Evolutionary conservation across 2,113 vertebrate species (phyloP).

Genomic region (Rhadina sibilatrix): DNA sequence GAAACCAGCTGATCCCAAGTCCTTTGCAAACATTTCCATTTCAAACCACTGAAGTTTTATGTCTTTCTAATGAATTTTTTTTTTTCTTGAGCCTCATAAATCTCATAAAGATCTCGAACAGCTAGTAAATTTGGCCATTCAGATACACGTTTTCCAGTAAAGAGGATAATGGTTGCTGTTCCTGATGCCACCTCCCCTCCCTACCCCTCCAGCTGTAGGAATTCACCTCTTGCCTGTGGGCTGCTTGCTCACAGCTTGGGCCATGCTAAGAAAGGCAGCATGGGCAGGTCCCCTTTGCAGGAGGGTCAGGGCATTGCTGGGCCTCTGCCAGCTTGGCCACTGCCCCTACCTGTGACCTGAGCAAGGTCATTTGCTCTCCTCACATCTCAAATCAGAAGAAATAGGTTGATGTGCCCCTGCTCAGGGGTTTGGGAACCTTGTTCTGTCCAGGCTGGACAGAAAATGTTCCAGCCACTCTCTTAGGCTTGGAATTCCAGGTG

Average conservation of each 20-base stretch:
- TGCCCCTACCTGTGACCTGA: neutral
- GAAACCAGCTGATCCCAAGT: conserved; percentile 67
- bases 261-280: neutral
- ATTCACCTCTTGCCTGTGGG: neutral
- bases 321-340: neutral
- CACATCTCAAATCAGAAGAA: neutral
- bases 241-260: neutral
- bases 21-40: conserved; percentile 68
- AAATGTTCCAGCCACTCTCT: neutral
- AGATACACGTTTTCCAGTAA: conserved; percentile 67
- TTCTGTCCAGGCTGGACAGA: neutral
- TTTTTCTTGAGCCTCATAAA: conserved; percentile 63
- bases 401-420: neutral
- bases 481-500: neutral
- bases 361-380: neutral
- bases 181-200: conserved; percentile 47
- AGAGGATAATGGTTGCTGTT: conserved; percentile 57
- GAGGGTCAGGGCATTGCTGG: neutral
- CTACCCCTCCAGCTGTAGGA: neutral
- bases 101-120: conserved; percentile 67
- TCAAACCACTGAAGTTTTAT: conserved; percentile 71
- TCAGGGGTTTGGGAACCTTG: neutral
- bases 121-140: conserved; percentile 65
- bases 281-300: neutral
- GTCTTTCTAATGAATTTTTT: conserved; percentile 62